Percentiles rank a stretch among this genome's conserved stretches.
Evolutionary conservation across 2,888 invertebrate genomes (phyloP).

Genomic region (Mythimna lalbum): DNA sequence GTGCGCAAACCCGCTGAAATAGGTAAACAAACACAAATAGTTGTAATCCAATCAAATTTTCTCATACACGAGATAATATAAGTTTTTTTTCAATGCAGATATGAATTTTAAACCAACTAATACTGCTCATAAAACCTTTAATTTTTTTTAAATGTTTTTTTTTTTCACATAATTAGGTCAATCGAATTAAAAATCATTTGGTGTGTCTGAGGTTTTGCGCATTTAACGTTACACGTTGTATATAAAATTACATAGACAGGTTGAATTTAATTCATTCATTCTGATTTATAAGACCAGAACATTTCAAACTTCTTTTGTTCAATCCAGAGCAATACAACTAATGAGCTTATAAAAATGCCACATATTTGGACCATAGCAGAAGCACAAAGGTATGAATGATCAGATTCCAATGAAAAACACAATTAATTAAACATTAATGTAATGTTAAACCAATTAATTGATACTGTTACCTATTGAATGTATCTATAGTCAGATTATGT

Average conservation of each 20-base stretch:
- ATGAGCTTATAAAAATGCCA: constrained; percentile 42
- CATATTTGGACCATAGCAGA: constrained; percentile 8
- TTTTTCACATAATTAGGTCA: too few species aligned
- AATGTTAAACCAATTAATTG: background rate
- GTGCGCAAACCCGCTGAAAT: too few species aligned
- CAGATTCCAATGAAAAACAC: constrained; percentile 2
- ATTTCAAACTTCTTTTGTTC: constrained; percentile 7
- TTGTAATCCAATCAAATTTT: too few species aligned
- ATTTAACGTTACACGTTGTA: too few species aligned
- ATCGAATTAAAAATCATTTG: too few species aligned
- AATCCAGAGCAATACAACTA: constrained; percentile 22
- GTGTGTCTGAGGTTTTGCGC: too few species aligned
- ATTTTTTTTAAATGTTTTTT: too few species aligned
- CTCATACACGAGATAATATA: too few species aligned
- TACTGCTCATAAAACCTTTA: too few species aligned
- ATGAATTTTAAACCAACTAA: too few species aligned
- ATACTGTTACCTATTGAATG: constrained; percentile 7
- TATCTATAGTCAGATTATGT: background rate
- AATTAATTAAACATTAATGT: constrained; percentile 22
- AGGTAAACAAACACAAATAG: too few species aligned
- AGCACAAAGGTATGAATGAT: background rate
- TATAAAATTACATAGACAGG: background rate
- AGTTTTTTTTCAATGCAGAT: too few species aligned
- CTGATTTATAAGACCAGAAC: constrained; percentile 2
- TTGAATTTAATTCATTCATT: background rate